Base-by-base conservation (phyloP, 2,797 vertebrate genomes). In the Potorous gilbertii region DNA sequence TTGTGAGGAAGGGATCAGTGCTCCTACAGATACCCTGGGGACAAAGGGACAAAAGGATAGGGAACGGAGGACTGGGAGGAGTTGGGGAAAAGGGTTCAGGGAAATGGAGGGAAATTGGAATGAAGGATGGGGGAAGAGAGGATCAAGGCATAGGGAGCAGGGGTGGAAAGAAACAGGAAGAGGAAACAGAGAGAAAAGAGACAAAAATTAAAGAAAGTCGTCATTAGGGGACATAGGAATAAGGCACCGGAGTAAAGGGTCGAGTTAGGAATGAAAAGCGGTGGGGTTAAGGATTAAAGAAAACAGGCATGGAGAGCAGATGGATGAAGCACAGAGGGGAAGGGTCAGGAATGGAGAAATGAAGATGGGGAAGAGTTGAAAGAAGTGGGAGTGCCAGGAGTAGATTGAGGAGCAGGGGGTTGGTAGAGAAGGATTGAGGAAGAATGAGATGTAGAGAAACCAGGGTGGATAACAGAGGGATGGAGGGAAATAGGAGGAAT, bases 1-100 rank as follows among this genome's bases (percentile, higher is more conserved):
- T 98, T 96, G 91, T 57, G 89, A 52, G 50, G 59, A 94, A 94
- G 66, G 94, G 55, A 90, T 96, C 94, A 92, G 96, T 29, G 9
- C 34, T 46, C 74, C 40, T 46, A 87, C 74, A 50, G 40, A 87
- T 87, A 24, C 74, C 24, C 74, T 18, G 34, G 0, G 28, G 59
- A 28, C 50, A 3, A 14, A 52, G 21, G 34, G 50, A 24, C n/a
- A 89, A 55, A 94, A 28, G 54, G 21, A 66, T 46, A 87, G 74
- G 74, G 74, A 87, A 87, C 24, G 4, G 74, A 50, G 40, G 3
- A 13, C 74, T 46, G 40, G 40, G 21, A 87, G 40, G 40, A 50
- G 24, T 87, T 50, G 24, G 40, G 50, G 50, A 40, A 46, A 46
- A 3, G 21, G 9, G 21, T 40, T 50, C 40, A 87, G 74, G 40